Base-by-base conservation (phyloP, 1,140 invertebrate genomes). In the Drosophila lacteicornis region DNA sequence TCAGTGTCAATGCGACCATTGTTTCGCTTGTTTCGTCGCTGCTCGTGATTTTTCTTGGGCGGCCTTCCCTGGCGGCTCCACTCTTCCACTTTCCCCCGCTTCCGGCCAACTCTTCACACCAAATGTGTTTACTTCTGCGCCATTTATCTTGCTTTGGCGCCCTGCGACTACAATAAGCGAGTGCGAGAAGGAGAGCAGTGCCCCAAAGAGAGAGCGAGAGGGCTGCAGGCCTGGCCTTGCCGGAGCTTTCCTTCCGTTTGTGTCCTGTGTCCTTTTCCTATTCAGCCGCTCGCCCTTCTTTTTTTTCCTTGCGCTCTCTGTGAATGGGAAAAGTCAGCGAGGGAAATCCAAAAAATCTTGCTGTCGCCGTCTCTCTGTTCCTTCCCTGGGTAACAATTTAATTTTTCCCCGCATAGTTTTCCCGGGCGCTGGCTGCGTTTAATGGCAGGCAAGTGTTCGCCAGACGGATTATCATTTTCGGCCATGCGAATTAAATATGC, bases 81-180 rank as follows among this genome's bases (percentile, higher is more conserved):
- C 38, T 55, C 38, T 30, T 42, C 56, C 30, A 47, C 62, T 56
- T 46, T 50, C 63, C 55, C 61, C 70, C 60, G 66, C 58, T 70
- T 30, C 47, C 62, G 45, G 25, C 13, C 57, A 57, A 66, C 62
- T 88, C 86, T 86, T 86, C 76, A 86, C 83, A 86, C 83, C 76
- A 76, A 80, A 77, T 88, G 83, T 86, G 83, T 86, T 87, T 86
- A 87, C 83, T 86, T 87, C 83, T 80, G 76, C 59, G 83, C 83
- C 83, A 86, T 86, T 86, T 86, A 82, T 86, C 83, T 86, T 87
- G 83, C 83, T 87, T 80, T 86, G 83, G 83, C 83, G 83, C 83
- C 83, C 73, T 61, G 67, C 66, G 62, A 86, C 82, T 87, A 87
- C 84, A 80, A 82, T 76, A 36, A 36, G 49, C 25, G 15, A 17